These are phyloP conservation scores for Heptranchias perlo DNA, from an alignment of 2,113 vertebrate genomes.

Conservation along the genomic window DNA sequence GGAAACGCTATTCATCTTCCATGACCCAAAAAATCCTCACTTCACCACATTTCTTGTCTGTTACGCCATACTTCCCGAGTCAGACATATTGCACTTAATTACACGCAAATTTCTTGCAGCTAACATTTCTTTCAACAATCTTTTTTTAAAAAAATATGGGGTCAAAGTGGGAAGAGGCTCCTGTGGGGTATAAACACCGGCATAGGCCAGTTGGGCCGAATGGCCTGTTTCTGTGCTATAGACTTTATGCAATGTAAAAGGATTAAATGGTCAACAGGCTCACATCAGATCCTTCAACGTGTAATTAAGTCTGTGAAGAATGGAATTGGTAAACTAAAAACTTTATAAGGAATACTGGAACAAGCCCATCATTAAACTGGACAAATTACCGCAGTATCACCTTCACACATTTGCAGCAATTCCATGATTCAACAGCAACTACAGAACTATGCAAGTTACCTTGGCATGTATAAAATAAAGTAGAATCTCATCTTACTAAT, in stretches of 20 bases:
- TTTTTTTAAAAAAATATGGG: not conserved
- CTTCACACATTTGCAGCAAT: not conserved
- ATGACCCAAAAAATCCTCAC: no score
- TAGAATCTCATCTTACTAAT: conserved; percentile 1
- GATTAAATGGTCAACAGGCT: not conserved
- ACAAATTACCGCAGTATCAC: not conserved
- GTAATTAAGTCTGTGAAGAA: not conserved
- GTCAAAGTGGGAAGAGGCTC: not conserved
- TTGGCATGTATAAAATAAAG: not conserved
- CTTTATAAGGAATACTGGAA: not conserved
- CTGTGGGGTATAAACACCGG: not conserved
- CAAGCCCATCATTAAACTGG: not conserved
- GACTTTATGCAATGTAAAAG: not conserved
- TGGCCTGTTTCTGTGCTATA: not conserved
- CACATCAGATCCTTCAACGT: not conserved
- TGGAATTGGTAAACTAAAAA: not conserved
- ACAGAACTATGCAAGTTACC: not conserved
- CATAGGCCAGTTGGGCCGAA: not conserved
- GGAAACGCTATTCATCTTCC: no score
- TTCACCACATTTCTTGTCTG: no score
- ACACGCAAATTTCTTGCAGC: no score
- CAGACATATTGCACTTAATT: no score
- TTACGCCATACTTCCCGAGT: no score
- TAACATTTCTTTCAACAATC: no score
- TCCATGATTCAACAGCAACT: not conserved